phyloP scores from a whole-genome alignment of 2,113 vertebrate species.

The Otus sunia region DNA sequence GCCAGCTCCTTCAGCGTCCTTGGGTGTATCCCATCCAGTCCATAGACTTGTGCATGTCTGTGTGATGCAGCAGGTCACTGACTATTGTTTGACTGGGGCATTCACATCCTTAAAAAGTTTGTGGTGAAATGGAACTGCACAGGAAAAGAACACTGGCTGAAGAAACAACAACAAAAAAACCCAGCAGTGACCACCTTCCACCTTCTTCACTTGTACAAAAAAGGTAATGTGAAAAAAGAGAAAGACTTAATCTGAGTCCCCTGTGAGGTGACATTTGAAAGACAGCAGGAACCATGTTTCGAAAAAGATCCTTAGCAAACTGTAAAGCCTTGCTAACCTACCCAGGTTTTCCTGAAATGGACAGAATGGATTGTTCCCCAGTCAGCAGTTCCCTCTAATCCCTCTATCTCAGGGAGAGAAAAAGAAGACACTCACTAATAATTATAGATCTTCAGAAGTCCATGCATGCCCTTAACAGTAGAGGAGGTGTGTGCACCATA shows the following conservation, averaged over 20 bases:
- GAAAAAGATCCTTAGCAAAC: neutral
- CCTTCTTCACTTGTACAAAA: neutral
- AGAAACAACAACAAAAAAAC: neutral
- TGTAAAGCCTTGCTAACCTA: neutral
- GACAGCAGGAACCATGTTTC: neutral
- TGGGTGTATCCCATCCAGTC: too few species aligned
- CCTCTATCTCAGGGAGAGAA: neutral
- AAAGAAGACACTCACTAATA: neutral
- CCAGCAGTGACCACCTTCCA: neutral
- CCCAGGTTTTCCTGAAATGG: neutral
- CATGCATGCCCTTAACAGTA: neutral
- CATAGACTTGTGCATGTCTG: too few species aligned
- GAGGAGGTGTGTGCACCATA: neutral
- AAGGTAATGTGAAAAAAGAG: neutral
- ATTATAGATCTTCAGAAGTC: neutral
- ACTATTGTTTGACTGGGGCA: neutral
- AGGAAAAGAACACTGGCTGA: neutral
- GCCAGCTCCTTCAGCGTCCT: too few species aligned
- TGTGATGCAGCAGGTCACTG: too few species aligned
- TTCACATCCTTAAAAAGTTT: neutral
- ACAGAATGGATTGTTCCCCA: neutral
- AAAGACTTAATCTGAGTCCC: neutral
- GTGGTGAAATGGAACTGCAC: neutral
- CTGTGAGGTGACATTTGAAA: neutral
- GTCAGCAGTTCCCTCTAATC: neutral